Conservation (phyloP, 2,797 vertebrate species). For the Pipistrellus pygmaeus region DNA sequence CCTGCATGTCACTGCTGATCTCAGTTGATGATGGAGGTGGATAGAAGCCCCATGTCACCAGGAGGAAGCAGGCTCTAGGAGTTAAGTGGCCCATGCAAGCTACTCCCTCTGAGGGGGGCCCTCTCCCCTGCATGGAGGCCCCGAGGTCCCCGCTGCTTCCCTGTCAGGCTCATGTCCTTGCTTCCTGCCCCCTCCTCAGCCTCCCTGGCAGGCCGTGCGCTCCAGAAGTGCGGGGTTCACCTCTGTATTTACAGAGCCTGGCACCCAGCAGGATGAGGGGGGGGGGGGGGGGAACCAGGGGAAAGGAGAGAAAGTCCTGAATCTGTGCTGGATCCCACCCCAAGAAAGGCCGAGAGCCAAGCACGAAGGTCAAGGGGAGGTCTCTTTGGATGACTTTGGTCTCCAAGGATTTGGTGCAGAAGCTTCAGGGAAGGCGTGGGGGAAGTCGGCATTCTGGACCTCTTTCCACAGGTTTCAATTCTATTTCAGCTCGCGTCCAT, state of each 20-base stretch:
- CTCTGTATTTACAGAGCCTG: no score
- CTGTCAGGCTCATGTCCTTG: neutral
- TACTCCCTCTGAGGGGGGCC: neutral
- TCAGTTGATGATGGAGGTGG: neutral
- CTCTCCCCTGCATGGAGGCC: neutral
- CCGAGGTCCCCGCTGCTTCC: fast-evolving
- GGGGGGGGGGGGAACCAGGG: fast-evolving
- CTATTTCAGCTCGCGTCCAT: neutral
- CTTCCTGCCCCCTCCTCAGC: neutral
- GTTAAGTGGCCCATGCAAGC: fast-evolving
- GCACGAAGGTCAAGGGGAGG: neutral
- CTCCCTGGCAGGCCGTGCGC: neutral
- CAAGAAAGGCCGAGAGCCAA: neutral
- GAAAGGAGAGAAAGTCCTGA: no score
- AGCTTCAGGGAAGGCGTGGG: neutral
- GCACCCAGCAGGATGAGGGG: neutral
- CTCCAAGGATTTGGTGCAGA: neutral
- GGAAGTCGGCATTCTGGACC: neutral
- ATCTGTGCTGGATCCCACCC: neutral
- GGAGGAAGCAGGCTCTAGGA: neutral
- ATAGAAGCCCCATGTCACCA: fast-evolving
- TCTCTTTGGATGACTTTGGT: neutral
- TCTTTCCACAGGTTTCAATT: neutral
- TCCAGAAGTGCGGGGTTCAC: neutral
- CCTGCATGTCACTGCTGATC: fast-evolving